These are phyloP conservation scores for Corella eumyota DNA, from an alignment of 23 tunicate genomes.

Conservation along the genomic window DNA sequence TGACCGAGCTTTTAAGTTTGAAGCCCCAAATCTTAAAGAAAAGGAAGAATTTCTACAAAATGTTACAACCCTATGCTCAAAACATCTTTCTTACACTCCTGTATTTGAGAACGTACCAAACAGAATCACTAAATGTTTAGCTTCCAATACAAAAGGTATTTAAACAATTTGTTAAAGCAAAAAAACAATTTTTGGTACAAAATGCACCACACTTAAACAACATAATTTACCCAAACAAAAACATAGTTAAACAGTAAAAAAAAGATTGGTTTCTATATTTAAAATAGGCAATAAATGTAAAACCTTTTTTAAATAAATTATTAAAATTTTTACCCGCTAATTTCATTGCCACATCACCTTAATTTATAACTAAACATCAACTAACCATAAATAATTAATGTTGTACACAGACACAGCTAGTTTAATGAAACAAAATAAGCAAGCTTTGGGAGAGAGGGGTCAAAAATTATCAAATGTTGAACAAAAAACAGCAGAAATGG, in stretches of 20 bases:
- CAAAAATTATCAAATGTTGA: conserved; percentile 51
- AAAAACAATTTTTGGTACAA: not conserved
- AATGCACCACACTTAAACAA: not conserved
- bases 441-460: conserved; percentile 57
- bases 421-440: conserved; percentile 46
- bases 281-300: too few species aligned
- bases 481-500: conserved; percentile 68
- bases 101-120: conserved; percentile 37
- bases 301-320: too few species aligned
- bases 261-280: too few species aligned
- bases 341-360: not conserved
- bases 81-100: conserved; percentile 35
- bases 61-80: conserved; percentile 34
- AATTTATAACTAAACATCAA: not conserved
- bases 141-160: not conserved
- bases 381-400: too few species aligned
- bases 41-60: conserved; percentile 68
- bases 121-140: conserved; percentile 22
- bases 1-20: conserved; percentile 58
- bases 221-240: too few species aligned
- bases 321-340: not conserved
- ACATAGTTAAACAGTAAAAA: too few species aligned
- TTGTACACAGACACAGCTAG: not conserved
- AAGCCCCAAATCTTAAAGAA: conserved; percentile 27
- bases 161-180: not conserved